Conservation (phyloP, 2,797 vertebrate genomes). For the Coendou prehensilis region DNA sequence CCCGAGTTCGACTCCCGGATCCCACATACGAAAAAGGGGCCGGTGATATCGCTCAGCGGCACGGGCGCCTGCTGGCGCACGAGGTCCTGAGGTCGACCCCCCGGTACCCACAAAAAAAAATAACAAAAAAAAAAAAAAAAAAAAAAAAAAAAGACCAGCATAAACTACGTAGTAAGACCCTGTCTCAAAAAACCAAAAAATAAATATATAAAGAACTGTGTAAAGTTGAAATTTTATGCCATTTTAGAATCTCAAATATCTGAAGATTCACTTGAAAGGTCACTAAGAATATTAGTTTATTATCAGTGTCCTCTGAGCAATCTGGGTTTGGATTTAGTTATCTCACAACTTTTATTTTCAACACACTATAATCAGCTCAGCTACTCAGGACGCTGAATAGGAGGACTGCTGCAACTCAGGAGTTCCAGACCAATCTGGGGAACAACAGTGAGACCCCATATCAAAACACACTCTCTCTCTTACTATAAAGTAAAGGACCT, state of each 20-base stretch:
- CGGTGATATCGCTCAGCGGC: too few relatives aligned
- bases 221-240: background rate
- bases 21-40: too few relatives aligned
- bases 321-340: background rate
- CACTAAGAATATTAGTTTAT: background rate
- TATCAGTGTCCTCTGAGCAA: background rate
- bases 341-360: slow-evolving; percentile 22
- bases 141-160: too few relatives aligned
- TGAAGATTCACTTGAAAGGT: background rate
- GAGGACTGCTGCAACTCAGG: background rate
- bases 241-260: slow-evolving; percentile 18
- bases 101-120: too few relatives aligned
- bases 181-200: background rate
- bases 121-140: too few relatives aligned
- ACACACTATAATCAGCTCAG: background rate
- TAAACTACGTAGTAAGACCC: background rate
- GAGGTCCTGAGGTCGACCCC: too few relatives aligned
- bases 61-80: too few relatives aligned
- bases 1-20: too few relatives aligned
- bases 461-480: background rate
- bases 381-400: background rate
- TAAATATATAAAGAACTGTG: background rate
- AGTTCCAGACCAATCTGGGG: background rate
- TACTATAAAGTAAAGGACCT: background rate
- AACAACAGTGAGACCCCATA: background rate